Percentiles rank a stretch among this genome's conserved stretches.
phyloP scores from a whole-genome alignment of 1,140 invertebrate species.

The Aphis craccivora region DNA sequence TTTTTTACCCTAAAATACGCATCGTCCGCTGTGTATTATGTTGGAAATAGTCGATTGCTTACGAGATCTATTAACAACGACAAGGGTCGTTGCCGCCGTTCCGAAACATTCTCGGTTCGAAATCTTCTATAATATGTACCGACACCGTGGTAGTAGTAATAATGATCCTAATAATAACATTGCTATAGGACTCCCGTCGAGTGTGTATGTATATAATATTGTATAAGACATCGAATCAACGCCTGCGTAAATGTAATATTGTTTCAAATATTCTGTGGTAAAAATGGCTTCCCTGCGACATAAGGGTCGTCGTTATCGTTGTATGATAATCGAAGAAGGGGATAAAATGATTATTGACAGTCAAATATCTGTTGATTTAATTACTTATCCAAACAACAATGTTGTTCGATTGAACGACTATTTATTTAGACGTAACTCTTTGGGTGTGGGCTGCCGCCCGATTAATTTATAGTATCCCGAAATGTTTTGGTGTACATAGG shows the following conservation, averaged over 20 bases:
- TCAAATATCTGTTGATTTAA: constrained; percentile 16
- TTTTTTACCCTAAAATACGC: neutral
- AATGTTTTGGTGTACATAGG: neutral
- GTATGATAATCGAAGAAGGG: neutral
- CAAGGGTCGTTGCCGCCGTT: neutral
- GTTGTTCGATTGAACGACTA: neutral
- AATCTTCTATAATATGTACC: neutral
- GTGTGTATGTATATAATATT: neutral
- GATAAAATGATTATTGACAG: neutral
- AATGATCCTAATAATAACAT: constrained; percentile 20
- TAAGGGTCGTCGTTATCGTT: neutral
- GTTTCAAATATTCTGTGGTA: neutral
- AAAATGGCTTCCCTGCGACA: neutral
- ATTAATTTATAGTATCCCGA: neutral
- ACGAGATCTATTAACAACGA: neutral
- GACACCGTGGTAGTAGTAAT: neutral
- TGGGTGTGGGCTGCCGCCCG: neutral
- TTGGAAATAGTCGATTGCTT: neutral
- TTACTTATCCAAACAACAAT: neutral
- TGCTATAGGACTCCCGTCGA: neutral
- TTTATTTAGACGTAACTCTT: constrained; percentile 17
- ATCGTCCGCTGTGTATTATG: neutral
- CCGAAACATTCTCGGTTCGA: neutral
- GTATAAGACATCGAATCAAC: neutral
- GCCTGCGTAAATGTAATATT: neutral